Conservation (phyloP, 2,113 vertebrate species). For the Calypte anna region DNA sequence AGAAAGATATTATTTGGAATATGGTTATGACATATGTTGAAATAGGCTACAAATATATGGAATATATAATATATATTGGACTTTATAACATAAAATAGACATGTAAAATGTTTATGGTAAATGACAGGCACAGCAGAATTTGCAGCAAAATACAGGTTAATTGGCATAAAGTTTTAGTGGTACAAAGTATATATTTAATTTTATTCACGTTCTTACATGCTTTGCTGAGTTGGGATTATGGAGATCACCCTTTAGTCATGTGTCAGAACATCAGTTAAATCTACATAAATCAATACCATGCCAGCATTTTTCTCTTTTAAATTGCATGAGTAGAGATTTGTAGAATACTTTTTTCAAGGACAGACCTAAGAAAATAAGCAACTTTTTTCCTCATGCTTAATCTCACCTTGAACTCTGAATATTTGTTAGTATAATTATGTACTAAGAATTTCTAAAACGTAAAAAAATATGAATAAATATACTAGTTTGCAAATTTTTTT, state of each 20-base stretch:
- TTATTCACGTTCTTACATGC: conserved; percentile 20
- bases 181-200: neutral
- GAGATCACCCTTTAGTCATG: conserved; percentile 27
- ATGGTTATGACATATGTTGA: neutral
- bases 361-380: neutral
- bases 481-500: neutral
- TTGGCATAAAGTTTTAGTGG: neutral
- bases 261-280: conserved; percentile 40
- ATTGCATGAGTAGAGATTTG: neutral
- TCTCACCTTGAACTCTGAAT: neutral
- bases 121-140: neutral
- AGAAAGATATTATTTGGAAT: neutral
- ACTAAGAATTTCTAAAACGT: neutral
- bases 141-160: neutral
- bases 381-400: neutral
- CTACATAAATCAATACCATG: conserved; percentile 60
- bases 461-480: neutral
- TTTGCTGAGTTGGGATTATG: conserved; percentile 44
- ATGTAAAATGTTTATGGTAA: neutral
- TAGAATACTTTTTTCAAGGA: neutral
- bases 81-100: neutral
- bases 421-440: neutral
- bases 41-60: neutral
- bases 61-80: neutral
- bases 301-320: conserved; percentile 54